Evolutionary conservation across 2,113 vertebrate species (phyloP).

Genomic region (Sinocyclocheilus grahami): DNA sequence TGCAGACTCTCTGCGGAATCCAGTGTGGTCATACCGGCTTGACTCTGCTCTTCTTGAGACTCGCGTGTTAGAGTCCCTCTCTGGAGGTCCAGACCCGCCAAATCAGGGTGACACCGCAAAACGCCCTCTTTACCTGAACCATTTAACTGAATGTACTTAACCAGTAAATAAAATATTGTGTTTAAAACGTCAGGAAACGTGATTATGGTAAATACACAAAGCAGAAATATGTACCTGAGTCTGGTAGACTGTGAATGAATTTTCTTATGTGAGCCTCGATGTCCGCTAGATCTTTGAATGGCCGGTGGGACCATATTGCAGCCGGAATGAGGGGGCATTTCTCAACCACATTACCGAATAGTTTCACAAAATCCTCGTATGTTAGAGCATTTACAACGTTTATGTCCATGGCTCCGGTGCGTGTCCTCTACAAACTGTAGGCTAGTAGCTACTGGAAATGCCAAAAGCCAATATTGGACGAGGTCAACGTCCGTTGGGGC

Average conservation of each 20-base stretch:
- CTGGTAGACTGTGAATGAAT: slow-evolving; percentile 79
- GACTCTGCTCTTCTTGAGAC: slow-evolving; percentile 77
- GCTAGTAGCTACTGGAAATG: neutral
- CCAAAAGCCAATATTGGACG: slow-evolving; percentile 14
- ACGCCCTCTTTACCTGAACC: slow-evolving; percentile 81
- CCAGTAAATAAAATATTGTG: neutral
- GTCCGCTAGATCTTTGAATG: slow-evolving; percentile 68
- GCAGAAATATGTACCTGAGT: slow-evolving; percentile 69
- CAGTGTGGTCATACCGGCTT: slow-evolving; percentile 74
- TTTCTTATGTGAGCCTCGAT: slow-evolving; percentile 72
- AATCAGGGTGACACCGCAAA: slow-evolving; percentile 82
- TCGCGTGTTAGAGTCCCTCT: slow-evolving; percentile 73
- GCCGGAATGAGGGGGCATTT: slow-evolving; percentile 79
- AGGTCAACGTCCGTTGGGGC: slow-evolving; percentile 23
- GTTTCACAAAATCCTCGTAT: slow-evolving; percentile 79
- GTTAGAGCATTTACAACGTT: slow-evolving; percentile 73
- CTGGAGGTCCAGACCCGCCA: slow-evolving; percentile 78
- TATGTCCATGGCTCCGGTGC: slow-evolving; percentile 71
- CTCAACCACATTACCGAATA: slow-evolving; percentile 82
- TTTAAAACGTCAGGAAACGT: neutral
- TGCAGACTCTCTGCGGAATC: slow-evolving; percentile 55
- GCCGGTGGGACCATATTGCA: slow-evolving; percentile 77
- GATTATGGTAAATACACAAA: neutral
- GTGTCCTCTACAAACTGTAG: neutral
- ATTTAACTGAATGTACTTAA: neutral